Conservation (phyloP, 2,113 vertebrate species). For the Chlamydotis undulata region DNA sequence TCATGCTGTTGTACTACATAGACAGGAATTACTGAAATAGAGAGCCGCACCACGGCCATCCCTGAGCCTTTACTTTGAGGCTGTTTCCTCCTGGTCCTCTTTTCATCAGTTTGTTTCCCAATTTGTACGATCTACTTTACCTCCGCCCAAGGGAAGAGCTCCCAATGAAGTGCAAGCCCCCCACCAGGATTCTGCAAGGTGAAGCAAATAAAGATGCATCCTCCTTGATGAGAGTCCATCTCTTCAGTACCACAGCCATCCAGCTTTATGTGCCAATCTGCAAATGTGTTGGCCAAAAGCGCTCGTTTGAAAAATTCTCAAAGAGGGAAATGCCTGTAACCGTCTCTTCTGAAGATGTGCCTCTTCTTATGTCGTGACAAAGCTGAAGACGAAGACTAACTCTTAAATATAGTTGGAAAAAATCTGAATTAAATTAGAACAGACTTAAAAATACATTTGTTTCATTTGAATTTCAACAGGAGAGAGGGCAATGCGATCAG, state of each 20-base stretch:
- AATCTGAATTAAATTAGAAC: not conserved
- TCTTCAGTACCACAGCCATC: fast-evolving
- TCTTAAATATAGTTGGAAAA: not conserved
- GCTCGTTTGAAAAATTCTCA: not conserved
- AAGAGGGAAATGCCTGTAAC: not conserved
- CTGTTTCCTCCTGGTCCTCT: not conserved
- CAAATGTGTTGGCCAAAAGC: not conserved
- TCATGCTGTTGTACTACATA: fast-evolving
- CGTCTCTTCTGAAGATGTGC: not conserved
- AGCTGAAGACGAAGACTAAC: not conserved
- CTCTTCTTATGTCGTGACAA: not conserved
- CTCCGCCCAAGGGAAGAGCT: not conserved
- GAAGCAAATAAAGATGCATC: not conserved
- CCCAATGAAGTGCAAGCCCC: fast-evolving
- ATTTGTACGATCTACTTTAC: fast-evolving
- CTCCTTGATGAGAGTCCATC: not conserved
- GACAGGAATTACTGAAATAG: fast-evolving
- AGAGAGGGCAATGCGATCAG: not conserved
- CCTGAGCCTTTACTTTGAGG: not conserved
- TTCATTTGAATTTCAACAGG: not conserved
- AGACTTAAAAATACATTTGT: not conserved
- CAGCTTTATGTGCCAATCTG: not conserved
- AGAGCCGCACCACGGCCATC: fast-evolving
- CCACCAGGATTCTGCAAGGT: not conserved
- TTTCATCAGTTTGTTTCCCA: not conserved